Evolutionary conservation across 1,140 invertebrate genomes (phyloP), one percentile per base, ranked within the genome.

Genomic region (Philopotamus ludificatus): DNA sequence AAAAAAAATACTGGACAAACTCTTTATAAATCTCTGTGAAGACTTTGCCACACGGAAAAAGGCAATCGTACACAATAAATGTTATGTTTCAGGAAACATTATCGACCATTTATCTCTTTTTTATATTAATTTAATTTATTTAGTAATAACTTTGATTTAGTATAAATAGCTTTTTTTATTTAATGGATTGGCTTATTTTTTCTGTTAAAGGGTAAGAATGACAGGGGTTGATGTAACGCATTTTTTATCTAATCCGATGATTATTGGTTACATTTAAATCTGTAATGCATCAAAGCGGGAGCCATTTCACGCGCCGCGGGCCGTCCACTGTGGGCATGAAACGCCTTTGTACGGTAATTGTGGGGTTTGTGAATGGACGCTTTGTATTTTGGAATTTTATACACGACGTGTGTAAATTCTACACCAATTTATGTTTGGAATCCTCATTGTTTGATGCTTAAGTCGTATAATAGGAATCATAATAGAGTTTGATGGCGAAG

Each of bases 201-300:
- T n/a, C n/a, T n/a, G n/a, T n/a, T n/a, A n/a, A 34, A 34, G 12
- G 12, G 28, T 7, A 34, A 16, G 53, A 23, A 55, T 55, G 53
- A 55, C 53, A 55, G 53, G 53, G 21, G 53, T 55, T 55, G 45
- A 26, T 25, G 10, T 21, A 26, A 28, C 16, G 9, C n/a, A 55
- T 55, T 55, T 55, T 55, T 55, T 55, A n/a, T n/a, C n/a, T n/a
- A 55, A 55, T 55, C 53, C 53, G 18, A 55, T 55, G 53, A 55
- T 55, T 55, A 55, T 20, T 12, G 53, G 21, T 55, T 55, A 55
- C 23, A 55, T 55, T 55, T 53, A 15, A 26, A 26, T 16, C 16
- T 15, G 15, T 26, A 22, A n/a, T 22, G n/a, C 10, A 28, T 28
- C 21, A 15, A 28, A 55, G 28, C 23, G 28, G 26, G 15, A 26